Evolutionary conservation across 2,888 invertebrate species (phyloP), one percentile per base, ranked within the genome.

Genomic region (Theretra japonica): DNA sequence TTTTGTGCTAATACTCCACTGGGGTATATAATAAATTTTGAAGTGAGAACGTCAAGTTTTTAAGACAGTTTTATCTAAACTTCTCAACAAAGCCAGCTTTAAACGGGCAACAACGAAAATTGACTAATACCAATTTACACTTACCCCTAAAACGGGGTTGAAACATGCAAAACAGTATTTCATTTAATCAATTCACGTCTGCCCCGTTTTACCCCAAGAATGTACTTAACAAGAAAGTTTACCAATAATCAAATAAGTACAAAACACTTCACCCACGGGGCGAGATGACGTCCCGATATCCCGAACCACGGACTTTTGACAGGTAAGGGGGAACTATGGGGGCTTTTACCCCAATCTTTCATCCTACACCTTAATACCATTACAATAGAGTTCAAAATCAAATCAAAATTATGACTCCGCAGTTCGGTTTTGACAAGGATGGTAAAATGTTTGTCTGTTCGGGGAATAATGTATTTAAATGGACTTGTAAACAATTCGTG

Each of bases 231-330:
- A 65, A 65, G 65, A 65, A 65, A 65, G 65, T 65, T 65, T 72
- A 68, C 53, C 78, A 77, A 77, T 76, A 79, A 81, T 80, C 78
- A 77, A 78, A 75, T 80, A 74, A 65, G 62, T 71, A 71, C 48
- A 56, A 53, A 53, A 53, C 70, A 53, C 70, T 53, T 65, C 65
- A 65, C 62, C 56, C 65, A 75, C 77, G 81, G 77, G 80, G 80
- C 79, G 79, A 81, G 83, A 83, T 88, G 86, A 85, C 79, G 78
- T 81, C 74, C 80, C 80, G 84, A 87, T 87, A 87, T 87, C 86
- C 88, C 86, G 81, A 84, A 82, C 84, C 85, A 62, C 62, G 53
- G 60, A 65, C 79, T 85, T 82, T 80, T 89, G 89, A 88, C 89
- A 88, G 88, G 86, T 75, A 73, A 72, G 77, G 82, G 84, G 82